Evolutionary conservation across 2,888 invertebrate species (phyloP).

Genomic region (Zygogramma bicolorata): DNA sequence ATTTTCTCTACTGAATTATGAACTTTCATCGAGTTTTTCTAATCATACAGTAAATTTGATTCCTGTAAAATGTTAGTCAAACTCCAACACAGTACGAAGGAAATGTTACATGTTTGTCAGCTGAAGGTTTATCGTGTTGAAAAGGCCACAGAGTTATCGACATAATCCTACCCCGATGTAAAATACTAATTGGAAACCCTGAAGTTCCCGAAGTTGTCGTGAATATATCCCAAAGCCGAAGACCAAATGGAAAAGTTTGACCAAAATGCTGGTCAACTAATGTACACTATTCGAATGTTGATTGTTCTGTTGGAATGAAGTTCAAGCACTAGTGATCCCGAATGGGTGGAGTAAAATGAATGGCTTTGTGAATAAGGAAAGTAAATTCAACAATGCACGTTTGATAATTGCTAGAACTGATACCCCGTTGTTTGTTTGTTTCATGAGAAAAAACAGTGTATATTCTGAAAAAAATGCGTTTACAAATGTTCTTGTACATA

Average conservation of each 20-base stretch:
- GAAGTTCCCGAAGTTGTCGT: neutral
- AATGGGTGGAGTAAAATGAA: neutral
- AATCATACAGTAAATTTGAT: neutral
- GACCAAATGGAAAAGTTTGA: neutral
- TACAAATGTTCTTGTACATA: too few relatives aligned
- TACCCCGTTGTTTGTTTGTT: too few relatives aligned
- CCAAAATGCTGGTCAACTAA: neutral
- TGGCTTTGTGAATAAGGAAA: too few relatives aligned
- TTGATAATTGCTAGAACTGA: too few relatives aligned
- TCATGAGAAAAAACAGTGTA: too few relatives aligned
- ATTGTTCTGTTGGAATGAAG: neutral
- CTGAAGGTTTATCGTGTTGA: conserved; percentile 1
- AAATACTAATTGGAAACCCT: neutral
- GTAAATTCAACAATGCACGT: too few relatives aligned
- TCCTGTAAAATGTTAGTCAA: neutral
- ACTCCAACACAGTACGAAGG: neutral
- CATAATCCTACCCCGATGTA: neutral
- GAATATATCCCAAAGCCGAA: neutral
- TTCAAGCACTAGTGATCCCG: neutral
- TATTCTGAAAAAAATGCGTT: too few relatives aligned
- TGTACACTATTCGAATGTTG: neutral
- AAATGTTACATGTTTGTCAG: neutral
- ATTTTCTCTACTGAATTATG: too few relatives aligned
- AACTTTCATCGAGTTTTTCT: neutral
- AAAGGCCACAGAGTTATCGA: neutral